A percentile compares a stretch with the other conserved stretches of the same genome.
Evolutionary conservation across 2,797 vertebrate species (phyloP).

Genomic region (Ptychobarbus kaznakovi): DNA sequence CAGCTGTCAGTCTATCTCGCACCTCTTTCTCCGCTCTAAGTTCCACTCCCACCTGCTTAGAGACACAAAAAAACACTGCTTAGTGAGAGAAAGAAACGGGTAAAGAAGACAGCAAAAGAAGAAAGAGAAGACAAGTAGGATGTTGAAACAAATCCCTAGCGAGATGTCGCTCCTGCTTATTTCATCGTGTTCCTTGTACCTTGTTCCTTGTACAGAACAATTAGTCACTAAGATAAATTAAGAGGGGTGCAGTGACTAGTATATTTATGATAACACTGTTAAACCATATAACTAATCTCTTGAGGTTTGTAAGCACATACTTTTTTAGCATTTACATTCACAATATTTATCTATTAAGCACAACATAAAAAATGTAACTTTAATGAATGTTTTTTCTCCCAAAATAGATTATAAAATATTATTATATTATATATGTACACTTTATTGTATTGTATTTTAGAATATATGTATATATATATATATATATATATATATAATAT

Average conservation of each 20-base stretch:
- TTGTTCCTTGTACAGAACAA: not conserved
- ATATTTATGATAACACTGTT: slow-evolving; percentile 72
- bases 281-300: slow-evolving; percentile 78
- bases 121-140: slow-evolving; percentile 1
- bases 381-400: not conserved
- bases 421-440: not conserved
- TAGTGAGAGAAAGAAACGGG: not conserved
- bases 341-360: not conserved
- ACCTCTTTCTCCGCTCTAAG: slow-evolving; percentile 21
- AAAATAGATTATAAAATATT: not conserved
- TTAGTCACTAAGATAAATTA: slow-evolving; percentile 63
- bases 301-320: slow-evolving; percentile 65
- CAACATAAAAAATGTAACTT: not conserved
- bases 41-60: slow-evolving; percentile 41
- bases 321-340: not conserved
- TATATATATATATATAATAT: not conserved
- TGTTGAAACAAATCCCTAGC: not conserved
- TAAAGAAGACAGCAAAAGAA: not conserved
- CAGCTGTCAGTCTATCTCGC: slow-evolving; percentile 9
- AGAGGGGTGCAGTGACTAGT: slow-evolving; percentile 60
- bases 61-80: slow-evolving; percentile 25
- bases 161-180: slow-evolving; percentile 23
- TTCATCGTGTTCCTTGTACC: slow-evolving; percentile 17
- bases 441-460: no score
- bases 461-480: no score